These are phyloP conservation scores for Fabriciana adippe DNA, from an alignment of 2,888 invertebrate genomes.

Conservation along the genomic window DNA sequence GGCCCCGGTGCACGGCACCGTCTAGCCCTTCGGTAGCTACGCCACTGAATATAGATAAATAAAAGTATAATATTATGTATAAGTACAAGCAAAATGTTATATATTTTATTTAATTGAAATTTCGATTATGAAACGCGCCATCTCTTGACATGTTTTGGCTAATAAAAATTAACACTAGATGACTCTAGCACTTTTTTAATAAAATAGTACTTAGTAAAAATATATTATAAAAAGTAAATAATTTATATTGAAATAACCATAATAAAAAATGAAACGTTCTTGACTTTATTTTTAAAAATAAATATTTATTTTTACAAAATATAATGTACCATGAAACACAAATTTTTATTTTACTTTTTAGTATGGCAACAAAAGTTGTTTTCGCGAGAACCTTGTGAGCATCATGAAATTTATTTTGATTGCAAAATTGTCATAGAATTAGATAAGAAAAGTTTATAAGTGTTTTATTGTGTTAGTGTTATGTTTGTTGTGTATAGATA, in stretches of 20 bases:
- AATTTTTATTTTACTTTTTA: constrained; percentile 40
- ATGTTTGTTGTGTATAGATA: constrained; percentile 53
- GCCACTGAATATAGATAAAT: too few relatives aligned
- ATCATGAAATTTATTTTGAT: constrained; percentile 76
- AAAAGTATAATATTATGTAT: too few relatives aligned
- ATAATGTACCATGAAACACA: neutral
- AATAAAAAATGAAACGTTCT: neutral
- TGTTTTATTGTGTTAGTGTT: constrained; percentile 39
- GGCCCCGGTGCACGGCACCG: too few relatives aligned
- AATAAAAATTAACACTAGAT: neutral
- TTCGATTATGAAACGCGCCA: neutral
- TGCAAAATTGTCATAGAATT: constrained; percentile 61
- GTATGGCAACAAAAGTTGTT: constrained; percentile 74
- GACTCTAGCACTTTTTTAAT: too few relatives aligned
- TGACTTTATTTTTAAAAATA: too few relatives aligned
- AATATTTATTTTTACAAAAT: neutral
- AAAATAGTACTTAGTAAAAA: too few relatives aligned
- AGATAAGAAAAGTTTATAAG: constrained; percentile 45
- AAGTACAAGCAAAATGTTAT: too few relatives aligned
- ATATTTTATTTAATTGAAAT: too few relatives aligned
- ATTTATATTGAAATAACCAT: neutral
- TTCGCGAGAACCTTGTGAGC: constrained; percentile 72
- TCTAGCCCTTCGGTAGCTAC: too few relatives aligned
- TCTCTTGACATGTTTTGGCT: neutral
- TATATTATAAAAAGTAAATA: too few relatives aligned